Evolutionary conservation across 2,797 vertebrate species (phyloP), one percentile per base, ranked within the genome.

Genomic region (Eleutherodactylus coqui): DNA sequence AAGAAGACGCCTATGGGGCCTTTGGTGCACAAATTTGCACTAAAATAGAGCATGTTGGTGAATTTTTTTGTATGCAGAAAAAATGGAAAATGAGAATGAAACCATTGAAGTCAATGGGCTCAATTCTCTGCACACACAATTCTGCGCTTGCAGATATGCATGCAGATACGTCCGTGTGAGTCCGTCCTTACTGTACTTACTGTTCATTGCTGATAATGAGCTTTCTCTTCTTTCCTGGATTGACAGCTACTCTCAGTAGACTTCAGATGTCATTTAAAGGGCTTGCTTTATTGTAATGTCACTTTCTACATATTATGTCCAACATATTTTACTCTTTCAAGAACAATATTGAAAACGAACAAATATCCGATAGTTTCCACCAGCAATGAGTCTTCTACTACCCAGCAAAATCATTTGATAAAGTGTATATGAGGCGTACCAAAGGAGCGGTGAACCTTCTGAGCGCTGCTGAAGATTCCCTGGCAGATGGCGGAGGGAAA

Each of bases 401-500:
- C 6, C 29, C 17, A 58, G 76, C 19, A 47, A 76, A 67, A 80
- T 51, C 2, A 72, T 72, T 72, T 79, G 49, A 67, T 38, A 38
- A 72, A 45, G 75, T 60, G 60, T 49, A 70, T 78, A 77, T 76
- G 60, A 86, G 36, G 60, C 80, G 55, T 77, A 55, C 60, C 24
- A 16, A 38, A 53, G 49, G 55, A 60, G 10, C 67, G 5, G 51
- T 72, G 77, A 70, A 85, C 53, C 76, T 53, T 67, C 13, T 24
- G 8, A 78, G 36, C 67, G 55, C 79, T 9, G 69, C 77, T 45
- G 62, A 75, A 34, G 45, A 53, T 17, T 84, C 34, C 47, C 34
- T 87, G 86, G 77, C 77, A 80, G 77, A 76, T 67, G 82, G 77
- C 58, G n/a, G 45, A 62, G 60, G 88, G 75, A 90, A 86, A 82